Base-by-base conservation (phyloP, 1,140 invertebrate species). In the Pinna nobilis region DNA sequence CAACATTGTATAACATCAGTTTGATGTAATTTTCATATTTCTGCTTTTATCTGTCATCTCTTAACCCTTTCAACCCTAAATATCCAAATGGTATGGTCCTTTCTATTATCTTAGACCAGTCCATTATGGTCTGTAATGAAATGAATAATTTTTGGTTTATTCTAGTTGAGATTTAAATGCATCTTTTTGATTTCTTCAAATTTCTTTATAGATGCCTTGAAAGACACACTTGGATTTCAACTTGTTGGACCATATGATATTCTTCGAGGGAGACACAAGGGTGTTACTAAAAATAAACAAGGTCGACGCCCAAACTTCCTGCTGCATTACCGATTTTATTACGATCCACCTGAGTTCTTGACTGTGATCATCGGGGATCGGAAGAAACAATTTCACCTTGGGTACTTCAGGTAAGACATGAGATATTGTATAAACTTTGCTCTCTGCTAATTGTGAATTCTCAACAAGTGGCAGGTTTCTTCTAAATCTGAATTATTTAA, bases 281-380 rank as follows among this genome's bases (percentile, higher is more conserved):
- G 71, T 15, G 64, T 83, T 1, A 87, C 30, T 83, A 90, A 49
- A 89, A 92, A 82, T 84, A 91, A 60, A 87, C 90, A 37, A 83
- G 93, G 79, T 87, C 91, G 33, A 84, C 92, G 74, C 92, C 93
- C 86, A 87, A 88, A 84, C 69, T 97, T 75, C 87, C 74, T 85
- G 1, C 60, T 92, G 39, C 95, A 98, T 86, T 97, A 95, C 94
- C 91, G 97, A 82, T 97, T 95, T 90, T 98, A 93, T 88, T 97
- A 95, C 90, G 97, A 98, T 91, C 95, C 95, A 49, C 96, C 97
- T 39, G 96, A 98, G 90, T 96, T 98, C 89, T 91, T 87, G 69
- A 90, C 88, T 49, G 77, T 90, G 35, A 61, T 90, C n/a, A 83
- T 92, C 84, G 92, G 92, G 55, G 92, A 93, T 82, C 90, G 92